phyloP scores from a whole-genome alignment of 2,113 vertebrate species.

The Crotophaga sulcirostris region DNA sequence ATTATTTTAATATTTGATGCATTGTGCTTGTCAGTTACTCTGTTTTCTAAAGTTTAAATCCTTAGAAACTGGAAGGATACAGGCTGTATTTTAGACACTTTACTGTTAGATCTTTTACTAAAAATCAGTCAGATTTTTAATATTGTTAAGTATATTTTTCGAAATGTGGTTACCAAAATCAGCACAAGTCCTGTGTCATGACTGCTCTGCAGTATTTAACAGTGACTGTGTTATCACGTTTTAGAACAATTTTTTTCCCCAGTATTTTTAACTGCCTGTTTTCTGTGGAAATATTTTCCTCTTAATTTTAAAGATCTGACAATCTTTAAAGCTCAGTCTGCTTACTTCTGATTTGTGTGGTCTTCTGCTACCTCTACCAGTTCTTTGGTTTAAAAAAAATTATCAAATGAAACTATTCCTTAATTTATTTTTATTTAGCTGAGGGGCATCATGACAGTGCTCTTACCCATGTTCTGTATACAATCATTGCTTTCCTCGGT shows the following conservation, averaged over 20 bases:
- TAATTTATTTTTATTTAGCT: slow-evolving; percentile 79
- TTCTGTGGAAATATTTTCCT: neutral
- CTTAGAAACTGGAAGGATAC: neutral
- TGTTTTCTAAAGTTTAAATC: neutral
- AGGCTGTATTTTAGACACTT: neutral
- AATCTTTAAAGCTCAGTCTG: neutral
- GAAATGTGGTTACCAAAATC: neutral
- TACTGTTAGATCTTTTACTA: neutral
- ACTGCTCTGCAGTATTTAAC: neutral
- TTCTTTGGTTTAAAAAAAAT: neutral
- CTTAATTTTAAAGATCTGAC: neutral
- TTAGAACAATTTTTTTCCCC: neutral
- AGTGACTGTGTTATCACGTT: neutral
- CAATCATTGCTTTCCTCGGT: slow-evolving; percentile 90
- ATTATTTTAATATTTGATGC: neutral
- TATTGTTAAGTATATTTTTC: neutral
- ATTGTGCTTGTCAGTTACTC: neutral
- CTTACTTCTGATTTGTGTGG: neutral
- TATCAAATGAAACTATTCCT: slow-evolving; percentile 56
- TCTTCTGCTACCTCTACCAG: neutral
- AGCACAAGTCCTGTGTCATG: neutral
- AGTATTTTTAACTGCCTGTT: neutral
- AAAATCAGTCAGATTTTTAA: neutral
- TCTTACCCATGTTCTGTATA: slow-evolving; percentile 93
- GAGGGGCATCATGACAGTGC: slow-evolving; percentile 98